Evolutionary conservation across 64 coral and sea anemone species (phyloP).

Genomic region (Actinia tenebrosa): DNA sequence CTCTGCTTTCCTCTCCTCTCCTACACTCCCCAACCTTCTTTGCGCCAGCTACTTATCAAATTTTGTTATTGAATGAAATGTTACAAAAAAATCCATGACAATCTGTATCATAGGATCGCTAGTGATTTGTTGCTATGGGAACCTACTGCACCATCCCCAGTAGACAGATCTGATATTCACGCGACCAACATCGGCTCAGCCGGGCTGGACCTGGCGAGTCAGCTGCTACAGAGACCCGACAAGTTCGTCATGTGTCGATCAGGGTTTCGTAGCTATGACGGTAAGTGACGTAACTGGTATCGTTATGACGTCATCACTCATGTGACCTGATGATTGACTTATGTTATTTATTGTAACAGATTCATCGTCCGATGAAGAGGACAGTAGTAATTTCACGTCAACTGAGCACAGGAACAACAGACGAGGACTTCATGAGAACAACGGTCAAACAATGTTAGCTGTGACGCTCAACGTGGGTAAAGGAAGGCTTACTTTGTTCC

Average conservation of each 20-base stretch:
- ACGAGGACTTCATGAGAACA: constrained; percentile 27
- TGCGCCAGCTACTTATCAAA: no score
- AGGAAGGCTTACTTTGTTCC: constrained; percentile 70
- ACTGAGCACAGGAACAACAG: constrained; percentile 69
- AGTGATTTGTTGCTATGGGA: constrained; percentile 95
- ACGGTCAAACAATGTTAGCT: constrained; percentile 66
- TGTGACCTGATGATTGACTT: neutral
- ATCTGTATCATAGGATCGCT: constrained; percentile 48
- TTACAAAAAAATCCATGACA: no score
- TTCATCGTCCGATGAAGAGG: constrained; percentile 80
- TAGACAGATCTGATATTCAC: constrained; percentile 59
- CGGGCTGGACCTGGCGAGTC: constrained; percentile 83
- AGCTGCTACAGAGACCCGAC: constrained; percentile 72
- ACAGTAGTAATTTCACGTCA: constrained; percentile 78
- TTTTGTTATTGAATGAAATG: no score
- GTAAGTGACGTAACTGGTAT: constrained; percentile 8
- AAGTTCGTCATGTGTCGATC: constrained; percentile 97
- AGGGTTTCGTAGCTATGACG: constrained; percentile 62
- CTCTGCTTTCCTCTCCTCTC: neutral
- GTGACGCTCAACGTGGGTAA: constrained; percentile 61
- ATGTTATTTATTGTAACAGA: constrained; percentile 27
- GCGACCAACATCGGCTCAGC: constrained; percentile 45
- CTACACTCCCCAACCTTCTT: no score
- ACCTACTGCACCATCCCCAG: constrained; percentile 62
- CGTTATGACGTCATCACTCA: neutral